These are phyloP conservation scores for Diadromus collaris DNA, from an alignment of 2,888 invertebrate species.

Conservation along the genomic window DNA sequence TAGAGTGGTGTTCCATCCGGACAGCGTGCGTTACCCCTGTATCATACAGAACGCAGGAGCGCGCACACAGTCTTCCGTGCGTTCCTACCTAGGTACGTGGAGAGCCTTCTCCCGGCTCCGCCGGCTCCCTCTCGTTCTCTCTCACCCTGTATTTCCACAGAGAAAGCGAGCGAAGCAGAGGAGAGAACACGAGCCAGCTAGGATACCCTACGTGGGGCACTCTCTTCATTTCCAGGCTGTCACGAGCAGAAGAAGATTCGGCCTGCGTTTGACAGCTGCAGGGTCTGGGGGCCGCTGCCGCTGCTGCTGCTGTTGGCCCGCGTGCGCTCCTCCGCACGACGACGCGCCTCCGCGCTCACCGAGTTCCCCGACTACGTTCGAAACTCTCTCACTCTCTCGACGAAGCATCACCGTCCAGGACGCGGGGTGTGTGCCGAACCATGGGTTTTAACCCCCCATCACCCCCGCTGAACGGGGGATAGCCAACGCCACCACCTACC, in stretches of 20 bases:
- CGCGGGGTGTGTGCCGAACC: slow-evolving; percentile 44
- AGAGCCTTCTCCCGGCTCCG: slow-evolving; percentile 9
- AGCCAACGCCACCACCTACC: slow-evolving; percentile 67
- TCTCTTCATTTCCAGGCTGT: slow-evolving; percentile 80
- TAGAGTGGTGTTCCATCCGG: background rate
- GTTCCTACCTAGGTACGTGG: slow-evolving; percentile 41
- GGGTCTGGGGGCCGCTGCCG: slow-evolving; percentile 75
- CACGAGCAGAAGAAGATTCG: slow-evolving; percentile 79
- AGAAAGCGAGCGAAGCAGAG: slow-evolving; percentile 58
- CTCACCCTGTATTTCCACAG: slow-evolving; percentile 30
- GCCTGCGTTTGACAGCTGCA: slow-evolving; percentile 80
- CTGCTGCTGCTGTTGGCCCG: slow-evolving; percentile 44
- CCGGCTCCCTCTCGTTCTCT: slow-evolving; percentile 2
- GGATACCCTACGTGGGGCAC: slow-evolving; percentile 75
- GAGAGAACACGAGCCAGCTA: slow-evolving; percentile 65
- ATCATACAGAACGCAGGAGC: slow-evolving; percentile 15
- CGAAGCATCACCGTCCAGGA: slow-evolving; percentile 31
- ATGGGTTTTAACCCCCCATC: slow-evolving; percentile 32
- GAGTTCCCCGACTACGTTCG: slow-evolving; percentile 54
- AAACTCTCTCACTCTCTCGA: slow-evolving; percentile 28
- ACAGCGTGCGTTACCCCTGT: background rate
- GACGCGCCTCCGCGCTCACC: slow-evolving; percentile 46
- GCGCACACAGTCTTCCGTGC: slow-evolving; percentile 32
- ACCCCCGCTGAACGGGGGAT: background rate
- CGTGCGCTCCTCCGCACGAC: slow-evolving; percentile 44